Evolutionary conservation across 2,797 vertebrate species (phyloP), one percentile per base, ranked within the genome.

Genomic region (Enteromius unitaeniatus): DNA sequence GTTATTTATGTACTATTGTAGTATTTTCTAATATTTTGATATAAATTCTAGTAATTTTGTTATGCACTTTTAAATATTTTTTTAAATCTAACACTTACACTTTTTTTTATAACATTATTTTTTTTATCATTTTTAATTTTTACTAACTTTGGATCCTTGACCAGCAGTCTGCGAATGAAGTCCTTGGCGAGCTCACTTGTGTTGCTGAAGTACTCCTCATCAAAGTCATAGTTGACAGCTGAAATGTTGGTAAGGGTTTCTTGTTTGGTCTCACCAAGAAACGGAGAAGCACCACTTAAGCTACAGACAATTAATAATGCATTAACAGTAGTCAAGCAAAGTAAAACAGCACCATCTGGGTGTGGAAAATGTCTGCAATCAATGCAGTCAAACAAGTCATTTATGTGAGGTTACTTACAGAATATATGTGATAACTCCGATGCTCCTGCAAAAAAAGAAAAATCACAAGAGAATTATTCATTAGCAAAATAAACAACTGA

Each of bases 201-300:
- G 91, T 94, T 98, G 92, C 97, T 96, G 90, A 99, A 99, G 88
- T 97, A 99, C 58, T 99, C 98, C 88, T 99, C 98, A 0, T 99
- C 98, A 0, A 99, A 99, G 92, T 99, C 97, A 0, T 99, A 99
- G 93, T 99, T 97, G 87, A 99, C 98, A 0, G 94, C 98, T 0
- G 97, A 99, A 89, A 99, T 99, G 93, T 99, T 99, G 69, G 98
- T 98, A 89, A 99, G 91, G 0, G 98, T 99, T 93, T 99, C 98
- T 87, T 99, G 98, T 90, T 99, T 99, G 1, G 97, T 98, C 86
- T 99, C 98, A 0, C 98, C 98, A 87, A 99, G 93, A 89, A 99
- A 99, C 0, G 98, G 98, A 6, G 98, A 99, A 0, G 98, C 98
- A 0, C 98, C 98, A 0, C 97, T 99, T 85, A 99, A 86, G 78